A percentile compares a stretch with the other conserved stretches of the same genome.
These are phyloP conservation scores for Tragelaphus imberbis DNA, from an alignment of 2,113 vertebrate genomes.

Conservation along the genomic window DNA sequence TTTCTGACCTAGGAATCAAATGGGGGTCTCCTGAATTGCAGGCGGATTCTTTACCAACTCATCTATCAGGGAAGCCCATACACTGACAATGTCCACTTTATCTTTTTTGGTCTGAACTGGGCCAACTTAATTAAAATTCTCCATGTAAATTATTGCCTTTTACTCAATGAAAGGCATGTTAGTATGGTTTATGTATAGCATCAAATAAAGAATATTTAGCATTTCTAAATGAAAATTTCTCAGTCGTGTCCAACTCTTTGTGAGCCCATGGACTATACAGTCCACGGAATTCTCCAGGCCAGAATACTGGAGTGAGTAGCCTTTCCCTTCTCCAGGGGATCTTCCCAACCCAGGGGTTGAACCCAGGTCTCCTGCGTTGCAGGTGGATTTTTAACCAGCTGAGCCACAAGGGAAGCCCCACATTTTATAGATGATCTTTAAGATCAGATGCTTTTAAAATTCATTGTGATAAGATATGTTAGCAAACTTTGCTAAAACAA, in stretches of 20 bases:
- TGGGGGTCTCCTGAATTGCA: accelerated
- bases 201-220: neutral
- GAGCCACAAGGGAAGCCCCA: neutral
- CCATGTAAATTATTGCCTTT: neutral
- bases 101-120: neutral
- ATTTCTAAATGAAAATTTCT: neutral
- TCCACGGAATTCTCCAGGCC: neutral
- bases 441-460: neutral
- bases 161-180: neutral
- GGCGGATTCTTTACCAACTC: neutral
- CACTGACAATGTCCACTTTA: neutral
- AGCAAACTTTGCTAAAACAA: neutral
- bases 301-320: neutral
- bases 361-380: neutral
- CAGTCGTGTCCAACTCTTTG: neutral
- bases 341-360: neutral
- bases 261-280: accelerated
- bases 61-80: neutral
- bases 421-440: neutral
- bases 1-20: neutral
- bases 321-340: neutral
- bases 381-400: neutral
- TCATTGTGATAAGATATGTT: neutral
- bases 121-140: neutral
- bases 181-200: neutral